phyloP scores from a whole-genome alignment of 2,113 vertebrate species.

The Protobothrops mucrosquamatus region DNA sequence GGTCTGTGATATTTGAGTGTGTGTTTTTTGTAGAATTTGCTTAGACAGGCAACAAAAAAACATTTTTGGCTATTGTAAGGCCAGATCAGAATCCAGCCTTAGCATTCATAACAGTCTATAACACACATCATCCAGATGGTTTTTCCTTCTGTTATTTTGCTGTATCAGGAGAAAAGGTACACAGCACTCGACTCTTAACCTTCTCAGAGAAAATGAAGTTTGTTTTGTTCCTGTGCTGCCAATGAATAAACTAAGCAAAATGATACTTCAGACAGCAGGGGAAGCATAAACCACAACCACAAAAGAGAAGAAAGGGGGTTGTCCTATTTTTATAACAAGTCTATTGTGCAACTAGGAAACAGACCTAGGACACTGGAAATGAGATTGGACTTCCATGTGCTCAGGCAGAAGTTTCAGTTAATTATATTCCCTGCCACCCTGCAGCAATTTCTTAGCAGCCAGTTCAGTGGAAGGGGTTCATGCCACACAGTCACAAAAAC shows the following conservation, averaged over 20 bases:
- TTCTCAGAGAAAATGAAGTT: background rate
- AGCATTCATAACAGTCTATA: background rate
- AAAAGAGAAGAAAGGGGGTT: background rate
- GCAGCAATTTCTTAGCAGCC: background rate
- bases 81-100: background rate
- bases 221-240: background rate
- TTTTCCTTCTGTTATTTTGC: background rate
- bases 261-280: background rate
- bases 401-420: background rate
- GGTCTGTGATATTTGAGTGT: background rate
- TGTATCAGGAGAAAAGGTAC: background rate
- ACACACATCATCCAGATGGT: background rate
- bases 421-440: background rate
- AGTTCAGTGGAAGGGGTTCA: background rate
- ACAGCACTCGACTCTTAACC: background rate
- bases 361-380: background rate
- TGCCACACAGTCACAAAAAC: background rate
- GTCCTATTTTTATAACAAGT: background rate
- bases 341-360: conserved; percentile 2
- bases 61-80: background rate
- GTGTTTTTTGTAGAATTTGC: background rate
- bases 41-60: background rate
- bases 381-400: background rate
- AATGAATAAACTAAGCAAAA: background rate
- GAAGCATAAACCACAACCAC: background rate